These are phyloP conservation scores for Lottia gigantea DNA, from an alignment of 2,888 invertebrate genomes.

Conservation along the genomic window DNA sequence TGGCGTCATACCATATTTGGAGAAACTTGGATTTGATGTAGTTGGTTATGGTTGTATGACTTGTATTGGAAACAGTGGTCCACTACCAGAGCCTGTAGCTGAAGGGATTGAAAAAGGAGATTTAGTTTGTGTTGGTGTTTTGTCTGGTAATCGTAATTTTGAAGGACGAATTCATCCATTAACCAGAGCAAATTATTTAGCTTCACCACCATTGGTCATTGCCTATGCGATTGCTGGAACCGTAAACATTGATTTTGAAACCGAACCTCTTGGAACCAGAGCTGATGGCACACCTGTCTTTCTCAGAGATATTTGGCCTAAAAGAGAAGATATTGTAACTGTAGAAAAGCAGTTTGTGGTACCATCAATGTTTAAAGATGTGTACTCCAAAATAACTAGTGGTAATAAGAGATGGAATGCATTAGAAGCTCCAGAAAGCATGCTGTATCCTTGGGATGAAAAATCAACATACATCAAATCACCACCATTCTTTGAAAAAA, in stretches of 20 bases:
- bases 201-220: conserved; percentile 95
- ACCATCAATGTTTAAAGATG: conserved; percentile 96
- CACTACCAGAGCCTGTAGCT: conserved; percentile 89
- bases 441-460: conserved; percentile 89
- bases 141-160: conserved; percentile 98
- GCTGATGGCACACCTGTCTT: conserved; percentile 82
- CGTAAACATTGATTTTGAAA: conserved; percentile 94
- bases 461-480: conserved; percentile 94
- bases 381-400: conserved; percentile 80
- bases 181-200: conserved; percentile 96
- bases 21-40: conserved; percentile 89
- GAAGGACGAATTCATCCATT: conserved; percentile 98
- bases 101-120: conserved; percentile 94
- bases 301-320: conserved; percentile 95
- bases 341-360: conserved; percentile 91
- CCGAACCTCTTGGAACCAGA: conserved; percentile 78
- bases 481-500: conserved; percentile 93
- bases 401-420: conserved; percentile 89
- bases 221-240: conserved; percentile 97
- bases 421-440: conserved; percentile 80
- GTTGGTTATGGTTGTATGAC: conserved; percentile 99
- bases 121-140: conserved; percentile 92
- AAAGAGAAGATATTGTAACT: conserved; percentile 82
- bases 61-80: conserved; percentile 98
- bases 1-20: conserved; percentile 88